These are phyloP conservation scores for Thalassaphorura encarpata DNA, from an alignment of 1,140 invertebrate genomes.

Conservation along the genomic window DNA sequence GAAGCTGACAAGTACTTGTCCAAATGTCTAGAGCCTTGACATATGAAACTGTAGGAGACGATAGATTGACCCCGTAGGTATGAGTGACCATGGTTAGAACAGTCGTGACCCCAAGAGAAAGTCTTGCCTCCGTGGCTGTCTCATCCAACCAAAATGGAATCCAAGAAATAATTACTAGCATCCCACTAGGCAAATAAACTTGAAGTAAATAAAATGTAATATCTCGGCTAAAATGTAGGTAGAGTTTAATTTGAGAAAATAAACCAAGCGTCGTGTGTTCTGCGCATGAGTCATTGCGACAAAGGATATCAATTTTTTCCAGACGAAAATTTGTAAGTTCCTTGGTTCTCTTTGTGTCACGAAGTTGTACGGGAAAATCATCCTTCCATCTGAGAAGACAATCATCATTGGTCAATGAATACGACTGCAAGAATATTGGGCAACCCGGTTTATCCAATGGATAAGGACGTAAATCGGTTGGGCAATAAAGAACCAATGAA, in stretches of 20 bases:
- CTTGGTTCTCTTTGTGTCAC: constrained; percentile 38
- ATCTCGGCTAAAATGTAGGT: constrained; percentile 43
- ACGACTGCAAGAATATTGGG: neutral
- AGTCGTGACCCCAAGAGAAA: constrained; percentile 48
- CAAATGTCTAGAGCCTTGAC: constrained; percentile 46
- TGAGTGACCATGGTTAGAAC: constrained; percentile 49
- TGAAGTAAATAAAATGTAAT: constrained; percentile 48
- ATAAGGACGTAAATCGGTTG: constrained; percentile 11
- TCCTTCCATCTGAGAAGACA: constrained; percentile 91
- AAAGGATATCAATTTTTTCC: constrained; percentile 83
- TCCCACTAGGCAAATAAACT: constrained; percentile 44
- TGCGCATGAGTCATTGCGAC: constrained; percentile 82
- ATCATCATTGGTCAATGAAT: constrained; percentile 91
- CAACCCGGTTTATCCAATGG: constrained; percentile 12
- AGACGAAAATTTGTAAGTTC: constrained; percentile 74
- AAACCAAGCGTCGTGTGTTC: constrained; percentile 60
- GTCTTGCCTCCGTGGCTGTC: constrained; percentile 43
- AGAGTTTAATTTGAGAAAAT: constrained; percentile 45
- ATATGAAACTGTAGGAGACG: constrained; percentile 29
- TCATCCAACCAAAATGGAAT: constrained; percentile 45
- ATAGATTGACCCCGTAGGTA: constrained; percentile 40
- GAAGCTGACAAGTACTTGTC: constrained; percentile 55
- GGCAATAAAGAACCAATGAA: constrained; percentile 3
- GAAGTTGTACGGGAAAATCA: constrained; percentile 86
- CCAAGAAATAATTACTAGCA: constrained; percentile 49